These are phyloP conservation scores for Oscheius myriophilus DNA, from an alignment of 2,888 invertebrate genomes.

Conservation along the genomic window DNA sequence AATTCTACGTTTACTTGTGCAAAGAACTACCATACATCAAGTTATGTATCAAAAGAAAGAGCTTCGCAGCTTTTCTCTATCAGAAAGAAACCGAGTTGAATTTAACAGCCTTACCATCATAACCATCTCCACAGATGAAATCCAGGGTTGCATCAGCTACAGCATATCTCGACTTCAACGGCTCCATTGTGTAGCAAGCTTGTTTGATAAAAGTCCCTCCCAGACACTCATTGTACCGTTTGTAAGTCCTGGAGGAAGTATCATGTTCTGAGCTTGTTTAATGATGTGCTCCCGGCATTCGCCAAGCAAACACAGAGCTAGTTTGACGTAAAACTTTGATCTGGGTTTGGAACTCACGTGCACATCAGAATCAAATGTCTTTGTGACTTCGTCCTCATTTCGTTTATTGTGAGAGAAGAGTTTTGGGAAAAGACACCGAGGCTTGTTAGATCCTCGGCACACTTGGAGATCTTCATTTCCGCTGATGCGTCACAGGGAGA, in stretches of 20 bases:
- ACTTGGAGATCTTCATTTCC: constrained; percentile 45
- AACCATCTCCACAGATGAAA: constrained; percentile 57
- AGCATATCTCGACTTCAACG: constrained; percentile 52
- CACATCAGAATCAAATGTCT: constrained; percentile 53
- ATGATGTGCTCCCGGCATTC: background rate
- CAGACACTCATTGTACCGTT: constrained; percentile 53
- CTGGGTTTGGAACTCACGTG: constrained; percentile 47
- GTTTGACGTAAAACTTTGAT: constrained; percentile 17
- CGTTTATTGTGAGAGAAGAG: constrained; percentile 37
- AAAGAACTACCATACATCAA: no score
- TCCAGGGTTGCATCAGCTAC: constrained; percentile 55
- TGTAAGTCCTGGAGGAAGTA: constrained; percentile 48
- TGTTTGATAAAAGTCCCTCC: constrained; percentile 51
- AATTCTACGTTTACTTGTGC: no score
- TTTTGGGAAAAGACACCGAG: constrained; percentile 46
- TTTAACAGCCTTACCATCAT: constrained; percentile 48
- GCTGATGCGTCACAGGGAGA: constrained; percentile 30
- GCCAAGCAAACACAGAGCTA: constrained; percentile 8
- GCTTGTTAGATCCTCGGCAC: constrained; percentile 39
- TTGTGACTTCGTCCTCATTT: constrained; percentile 50
- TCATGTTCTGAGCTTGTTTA: background rate
- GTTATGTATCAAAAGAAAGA: no score
- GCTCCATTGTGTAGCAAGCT: constrained; percentile 52
- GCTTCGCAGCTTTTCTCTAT: no score
- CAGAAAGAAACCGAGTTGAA: no score